These are phyloP conservation scores for Aphidius colemani DNA, from an alignment of 2,888 invertebrate genomes.

Conservation along the genomic window DNA sequence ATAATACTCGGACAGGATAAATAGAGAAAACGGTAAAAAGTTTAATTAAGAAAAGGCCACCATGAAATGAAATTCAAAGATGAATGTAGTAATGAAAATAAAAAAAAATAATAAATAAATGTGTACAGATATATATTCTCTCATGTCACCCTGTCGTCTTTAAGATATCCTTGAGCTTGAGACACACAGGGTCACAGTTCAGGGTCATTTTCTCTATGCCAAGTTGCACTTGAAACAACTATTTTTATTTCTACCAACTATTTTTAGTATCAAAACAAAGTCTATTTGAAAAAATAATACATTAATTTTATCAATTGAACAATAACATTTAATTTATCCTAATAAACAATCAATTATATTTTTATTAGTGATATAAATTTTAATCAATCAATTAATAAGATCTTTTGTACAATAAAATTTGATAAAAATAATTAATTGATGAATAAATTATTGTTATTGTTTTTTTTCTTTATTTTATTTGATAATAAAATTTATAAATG, in stretches of 20 bases:
- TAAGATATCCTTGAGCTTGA: constrained; percentile 47
- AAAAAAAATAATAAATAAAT: constrained; percentile 3
- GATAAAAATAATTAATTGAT: no score
- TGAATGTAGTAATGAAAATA: constrained; percentile 17
- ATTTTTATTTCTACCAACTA: no score
- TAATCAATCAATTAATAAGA: no score
- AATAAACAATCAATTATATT: constrained; percentile 3
- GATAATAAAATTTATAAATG: no score
- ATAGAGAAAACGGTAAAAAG: constrained; percentile 16
- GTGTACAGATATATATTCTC: no score
- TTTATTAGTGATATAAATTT: neutral
- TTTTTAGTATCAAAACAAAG: no score
- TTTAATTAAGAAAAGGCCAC: constrained; percentile 16
- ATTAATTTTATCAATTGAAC: no score
- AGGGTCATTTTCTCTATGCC: constrained; percentile 41
- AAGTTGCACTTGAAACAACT: no score
- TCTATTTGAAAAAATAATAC: no score
- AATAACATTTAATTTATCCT: neutral
- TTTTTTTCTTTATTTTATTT: no score
- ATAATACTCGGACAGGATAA: constrained; percentile 7
- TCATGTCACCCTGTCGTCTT: constrained; percentile 46
- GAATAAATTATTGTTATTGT: no score
- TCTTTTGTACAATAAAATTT: no score
- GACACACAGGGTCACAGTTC: constrained; percentile 40
- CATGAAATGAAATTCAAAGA: constrained; percentile 8